These are phyloP conservation scores for Copsychus sechellarum DNA, from an alignment of 2,113 vertebrate species.

Conservation along the genomic window DNA sequence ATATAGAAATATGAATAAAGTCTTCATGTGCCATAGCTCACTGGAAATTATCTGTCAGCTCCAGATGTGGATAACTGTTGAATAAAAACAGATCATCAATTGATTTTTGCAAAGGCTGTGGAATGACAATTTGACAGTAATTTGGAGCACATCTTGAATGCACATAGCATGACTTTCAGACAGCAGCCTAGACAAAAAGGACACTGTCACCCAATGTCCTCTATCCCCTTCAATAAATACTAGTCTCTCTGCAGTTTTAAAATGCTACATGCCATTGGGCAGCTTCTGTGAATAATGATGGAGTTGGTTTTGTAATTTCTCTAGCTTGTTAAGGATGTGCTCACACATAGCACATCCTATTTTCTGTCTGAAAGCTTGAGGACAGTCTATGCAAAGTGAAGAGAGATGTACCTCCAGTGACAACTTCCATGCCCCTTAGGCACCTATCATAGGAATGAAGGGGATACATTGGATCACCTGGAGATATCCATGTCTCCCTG, in stretches of 20 bases:
- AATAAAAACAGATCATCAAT: slow-evolving; percentile 20
- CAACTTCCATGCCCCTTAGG: not conserved
- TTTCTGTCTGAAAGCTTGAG: not conserved
- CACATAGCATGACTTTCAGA: not conserved
- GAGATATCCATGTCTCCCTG: not conserved
- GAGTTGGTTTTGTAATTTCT: not conserved
- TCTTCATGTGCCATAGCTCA: not conserved
- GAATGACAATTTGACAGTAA: slow-evolving; percentile 48
- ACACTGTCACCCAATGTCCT: not conserved
- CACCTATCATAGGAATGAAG: not conserved
- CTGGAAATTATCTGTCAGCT: slow-evolving; percentile 20
- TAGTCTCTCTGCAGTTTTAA: not conserved
- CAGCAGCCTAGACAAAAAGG: slow-evolving; percentile 8
- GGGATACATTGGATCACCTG: not conserved
- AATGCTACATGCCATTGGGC: not conserved
- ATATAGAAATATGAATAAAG: not conserved
- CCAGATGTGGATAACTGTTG: not conserved
- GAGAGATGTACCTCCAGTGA: not conserved
- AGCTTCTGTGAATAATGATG: not conserved
- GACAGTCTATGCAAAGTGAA: not conserved
- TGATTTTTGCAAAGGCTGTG: slow-evolving; percentile 28
- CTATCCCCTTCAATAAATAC: not conserved
- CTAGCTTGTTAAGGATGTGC: not conserved
- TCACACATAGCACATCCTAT: not conserved
- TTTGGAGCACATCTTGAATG: slow-evolving; percentile 11